A percentile compares a stretch with the other conserved stretches of the same genome.
Conservation (phyloP, 2,888 invertebrate species). For the Caradrina kadenii region DNA sequence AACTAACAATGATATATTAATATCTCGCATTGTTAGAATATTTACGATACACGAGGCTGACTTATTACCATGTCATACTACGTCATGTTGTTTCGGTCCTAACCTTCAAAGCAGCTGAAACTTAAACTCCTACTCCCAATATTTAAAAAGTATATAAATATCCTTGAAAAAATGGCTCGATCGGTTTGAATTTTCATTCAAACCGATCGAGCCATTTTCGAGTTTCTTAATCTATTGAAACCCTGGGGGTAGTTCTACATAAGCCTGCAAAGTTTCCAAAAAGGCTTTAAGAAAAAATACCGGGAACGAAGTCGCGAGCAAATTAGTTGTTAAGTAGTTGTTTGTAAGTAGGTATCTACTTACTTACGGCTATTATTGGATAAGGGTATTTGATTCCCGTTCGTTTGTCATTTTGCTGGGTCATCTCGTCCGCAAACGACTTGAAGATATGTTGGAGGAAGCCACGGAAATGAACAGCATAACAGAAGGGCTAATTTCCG, state of each 20-base stretch:
- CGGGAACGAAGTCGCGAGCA: too few relatives aligned
- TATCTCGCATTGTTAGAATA: neutral
- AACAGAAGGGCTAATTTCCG: slow-evolving; percentile 52
- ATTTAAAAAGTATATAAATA: neutral
- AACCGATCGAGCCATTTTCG: too few relatives aligned
- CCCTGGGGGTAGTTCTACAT: too few relatives aligned
- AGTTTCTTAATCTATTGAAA: too few relatives aligned
- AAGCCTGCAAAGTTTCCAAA: too few relatives aligned
- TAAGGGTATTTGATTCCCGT: neutral
- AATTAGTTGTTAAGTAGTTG: too few relatives aligned
- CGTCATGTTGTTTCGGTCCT: neutral
- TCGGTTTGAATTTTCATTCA: too few relatives aligned
- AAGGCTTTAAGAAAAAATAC: too few relatives aligned
- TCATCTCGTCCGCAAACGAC: slow-evolving; percentile 39
- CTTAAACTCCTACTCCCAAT: neutral
- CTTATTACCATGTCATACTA: neutral
- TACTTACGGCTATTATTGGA: too few relatives aligned
- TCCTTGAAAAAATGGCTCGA: too few relatives aligned
- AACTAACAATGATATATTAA: neutral
- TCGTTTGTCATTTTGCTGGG: slow-evolving; percentile 30
- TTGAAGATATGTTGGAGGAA: slow-evolving; percentile 22
- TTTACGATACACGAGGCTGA: neutral
- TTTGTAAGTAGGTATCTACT: too few relatives aligned
- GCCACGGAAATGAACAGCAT: slow-evolving; percentile 14
- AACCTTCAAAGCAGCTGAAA: neutral